These are phyloP conservation scores for Noctua fimbriata DNA, from an alignment of 2,888 invertebrate genomes.

Conservation along the genomic window DNA sequence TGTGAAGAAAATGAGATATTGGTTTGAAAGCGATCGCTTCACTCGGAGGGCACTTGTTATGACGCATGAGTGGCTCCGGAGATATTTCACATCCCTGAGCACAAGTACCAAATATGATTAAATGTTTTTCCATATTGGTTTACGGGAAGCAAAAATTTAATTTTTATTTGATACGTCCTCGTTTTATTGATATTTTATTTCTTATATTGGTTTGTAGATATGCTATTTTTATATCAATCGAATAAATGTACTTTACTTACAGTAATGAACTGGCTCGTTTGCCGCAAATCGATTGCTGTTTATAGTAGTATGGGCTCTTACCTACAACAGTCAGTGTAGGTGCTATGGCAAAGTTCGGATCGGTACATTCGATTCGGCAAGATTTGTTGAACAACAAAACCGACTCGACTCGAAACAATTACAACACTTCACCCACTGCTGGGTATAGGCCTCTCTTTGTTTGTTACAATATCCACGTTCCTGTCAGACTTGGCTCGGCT, in stretches of 20 bases:
- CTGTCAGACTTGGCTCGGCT: neutral
- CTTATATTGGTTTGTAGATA: conserved; percentile 1
- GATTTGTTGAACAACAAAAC: neutral
- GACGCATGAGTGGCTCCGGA: conserved; percentile 35
- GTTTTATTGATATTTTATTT: conserved; percentile 24
- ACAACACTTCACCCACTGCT: neutral
- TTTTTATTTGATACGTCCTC: conserved; percentile 34
- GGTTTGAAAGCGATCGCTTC: conserved; percentile 49
- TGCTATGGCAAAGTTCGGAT: neutral
- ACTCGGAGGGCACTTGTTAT: conserved; percentile 46
- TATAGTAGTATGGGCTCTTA: neutral
- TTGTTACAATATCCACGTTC: neutral
- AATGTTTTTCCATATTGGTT: conserved; percentile 50
- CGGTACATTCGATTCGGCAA: neutral
- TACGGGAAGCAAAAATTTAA: conserved; percentile 17
- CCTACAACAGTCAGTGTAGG: too few species aligned
- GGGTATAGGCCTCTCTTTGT: neutral
- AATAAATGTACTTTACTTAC: neutral
- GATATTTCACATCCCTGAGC: conserved; percentile 60
- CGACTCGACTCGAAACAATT: neutral
- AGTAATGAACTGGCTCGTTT: neutral
- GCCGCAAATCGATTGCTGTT: neutral
- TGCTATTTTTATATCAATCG: conserved; percentile 1
- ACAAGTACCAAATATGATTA: conserved; percentile 57
- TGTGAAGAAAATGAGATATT: conserved; percentile 55